Percentiles rank a stretch among this genome's conserved stretches.
These are phyloP conservation scores for Halichoerus grypus DNA, from an alignment of 2,113 vertebrate genomes.

Conservation along the genomic window DNA sequence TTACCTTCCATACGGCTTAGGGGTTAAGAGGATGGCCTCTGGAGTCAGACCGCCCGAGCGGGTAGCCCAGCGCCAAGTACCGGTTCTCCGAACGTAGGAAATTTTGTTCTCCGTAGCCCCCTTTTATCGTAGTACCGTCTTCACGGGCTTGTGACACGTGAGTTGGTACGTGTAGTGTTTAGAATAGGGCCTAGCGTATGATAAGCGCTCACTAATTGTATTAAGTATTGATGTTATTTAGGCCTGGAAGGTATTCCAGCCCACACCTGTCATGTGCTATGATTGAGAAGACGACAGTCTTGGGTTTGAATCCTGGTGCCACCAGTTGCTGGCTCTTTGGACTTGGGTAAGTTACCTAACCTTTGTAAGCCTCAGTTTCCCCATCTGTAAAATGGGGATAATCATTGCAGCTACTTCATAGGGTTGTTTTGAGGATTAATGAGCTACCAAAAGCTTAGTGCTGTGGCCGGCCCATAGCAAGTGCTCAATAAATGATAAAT, in stretches of 20 bases:
- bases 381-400: constrained; percentile 22
- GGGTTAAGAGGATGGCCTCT: neutral
- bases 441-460: neutral
- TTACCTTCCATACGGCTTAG: neutral
- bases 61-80: neutral
- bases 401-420: neutral
- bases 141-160: neutral
- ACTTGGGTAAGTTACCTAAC: neutral
- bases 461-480: neutral
- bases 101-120: neutral
- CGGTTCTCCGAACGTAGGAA: neutral
- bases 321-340: neutral
- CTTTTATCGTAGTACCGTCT: neutral
- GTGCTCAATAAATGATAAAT: neutral
- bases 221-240: constrained; percentile 25
- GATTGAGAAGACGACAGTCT: neutral
- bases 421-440: neutral
- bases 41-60: neutral
- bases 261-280: neutral
- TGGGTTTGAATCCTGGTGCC: neutral
- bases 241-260: neutral
- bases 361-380: neutral
- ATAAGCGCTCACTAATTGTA: neutral
- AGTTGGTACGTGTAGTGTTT: neutral
- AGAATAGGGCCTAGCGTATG: neutral